Evolutionary conservation across 2,113 vertebrate genomes (phyloP).

Genomic region (Naja naja): DNA sequence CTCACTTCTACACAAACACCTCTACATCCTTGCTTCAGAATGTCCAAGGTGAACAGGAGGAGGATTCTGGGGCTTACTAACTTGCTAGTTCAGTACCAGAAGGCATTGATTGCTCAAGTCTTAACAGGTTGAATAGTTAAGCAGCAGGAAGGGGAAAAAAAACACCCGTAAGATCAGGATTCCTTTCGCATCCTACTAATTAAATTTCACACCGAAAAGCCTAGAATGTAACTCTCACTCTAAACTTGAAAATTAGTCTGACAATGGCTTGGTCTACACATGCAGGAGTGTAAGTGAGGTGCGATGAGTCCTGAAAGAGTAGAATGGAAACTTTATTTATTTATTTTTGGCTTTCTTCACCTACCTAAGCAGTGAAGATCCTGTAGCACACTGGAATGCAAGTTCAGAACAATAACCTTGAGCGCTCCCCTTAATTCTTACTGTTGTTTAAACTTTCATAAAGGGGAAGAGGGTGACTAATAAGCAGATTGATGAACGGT

Average conservation of each 20-base stretch:
- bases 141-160: neutral
- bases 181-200: neutral
- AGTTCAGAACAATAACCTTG: neutral
- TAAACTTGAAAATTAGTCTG: neutral
- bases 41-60: neutral
- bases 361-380: neutral
- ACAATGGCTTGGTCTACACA: neutral
- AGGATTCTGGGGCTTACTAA: neutral
- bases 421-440: neutral
- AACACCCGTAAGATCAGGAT: neutral
- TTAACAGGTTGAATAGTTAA: neutral
- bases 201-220: neutral
- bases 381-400: neutral
- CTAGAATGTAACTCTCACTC: neutral
- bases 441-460: neutral
- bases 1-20: neutral
- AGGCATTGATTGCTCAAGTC: neutral
- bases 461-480: neutral
- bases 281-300: neutral
- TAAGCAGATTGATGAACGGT: neutral
- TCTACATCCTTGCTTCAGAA: neutral
- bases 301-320: neutral
- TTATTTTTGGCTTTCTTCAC: neutral
- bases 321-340: neutral
- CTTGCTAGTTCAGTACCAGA: neutral